These are phyloP conservation scores for Frieseomelitta varia DNA, from an alignment of 1,140 invertebrate species.

Conservation along the genomic window DNA sequence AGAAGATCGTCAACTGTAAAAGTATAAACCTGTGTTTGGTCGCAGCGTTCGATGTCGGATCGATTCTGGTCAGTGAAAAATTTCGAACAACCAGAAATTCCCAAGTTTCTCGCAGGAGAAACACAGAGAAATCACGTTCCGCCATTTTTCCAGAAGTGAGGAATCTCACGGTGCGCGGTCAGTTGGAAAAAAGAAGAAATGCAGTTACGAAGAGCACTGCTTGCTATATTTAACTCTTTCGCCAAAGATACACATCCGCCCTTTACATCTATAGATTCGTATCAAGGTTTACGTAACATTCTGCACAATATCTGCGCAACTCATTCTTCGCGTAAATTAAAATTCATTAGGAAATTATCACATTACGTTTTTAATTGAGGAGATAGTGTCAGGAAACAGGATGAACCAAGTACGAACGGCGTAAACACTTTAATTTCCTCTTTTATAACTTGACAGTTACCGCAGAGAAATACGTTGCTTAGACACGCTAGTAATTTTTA, in stretches of 20 bases:
- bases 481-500: background rate
- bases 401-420: background rate
- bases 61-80: background rate
- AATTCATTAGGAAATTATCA: background rate
- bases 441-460: background rate
- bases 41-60: background rate
- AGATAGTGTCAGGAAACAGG: background rate
- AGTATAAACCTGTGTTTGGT: background rate
- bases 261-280: constrained; percentile 18
- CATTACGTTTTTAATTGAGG: background rate
- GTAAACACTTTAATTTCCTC: background rate
- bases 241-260: constrained; percentile 11
- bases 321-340: background rate
- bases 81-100: background rate
- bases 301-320: background rate
- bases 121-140: constrained; percentile 33
- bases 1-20: no score
- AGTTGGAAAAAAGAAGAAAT: constrained; percentile 27
- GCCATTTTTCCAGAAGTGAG: constrained; percentile 45
- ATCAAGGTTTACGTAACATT: constrained; percentile 36
- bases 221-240: constrained; percentile 19
- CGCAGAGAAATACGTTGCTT: background rate
- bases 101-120: background rate
- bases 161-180: constrained; percentile 45
- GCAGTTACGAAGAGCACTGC: constrained; percentile 42